These are phyloP conservation scores for Trachemys scripta DNA, from an alignment of 2,113 vertebrate species.

Conservation along the genomic window DNA sequence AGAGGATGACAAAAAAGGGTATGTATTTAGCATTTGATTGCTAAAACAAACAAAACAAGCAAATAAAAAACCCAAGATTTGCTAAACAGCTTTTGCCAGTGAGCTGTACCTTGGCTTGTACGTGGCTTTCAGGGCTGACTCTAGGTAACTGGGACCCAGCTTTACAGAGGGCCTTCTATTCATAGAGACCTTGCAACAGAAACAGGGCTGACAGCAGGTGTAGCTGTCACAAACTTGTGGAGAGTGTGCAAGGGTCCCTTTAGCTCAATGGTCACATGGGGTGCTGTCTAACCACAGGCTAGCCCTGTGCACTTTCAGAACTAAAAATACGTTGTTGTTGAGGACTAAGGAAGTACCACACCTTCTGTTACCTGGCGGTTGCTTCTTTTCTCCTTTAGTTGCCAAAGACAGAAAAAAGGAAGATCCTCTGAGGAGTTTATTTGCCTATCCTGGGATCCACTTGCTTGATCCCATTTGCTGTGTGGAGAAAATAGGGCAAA, in stretches of 20 bases:
- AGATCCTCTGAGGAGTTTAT: constrained; percentile 43
- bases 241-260: neutral
- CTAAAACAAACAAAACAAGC: constrained; percentile 34
- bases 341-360: constrained; percentile 45
- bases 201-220: neutral
- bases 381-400: constrained; percentile 63
- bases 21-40: constrained; percentile 18
- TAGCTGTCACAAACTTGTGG: constrained; percentile 3
- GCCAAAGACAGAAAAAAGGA: constrained; percentile 22
- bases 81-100: constrained; percentile 19
- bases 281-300: constrained; percentile 20
- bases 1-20: neutral
- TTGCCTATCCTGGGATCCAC: constrained; percentile 58
- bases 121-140: neutral
- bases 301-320: constrained; percentile 38
- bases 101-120: constrained; percentile 51
- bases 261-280: neutral
- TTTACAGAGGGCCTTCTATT: neutral
- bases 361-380: constrained; percentile 40
- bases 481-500: constrained; percentile 54
- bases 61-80: neutral
- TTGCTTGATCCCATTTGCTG: constrained; percentile 59
- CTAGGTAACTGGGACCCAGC: constrained; percentile 1
- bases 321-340: constrained; percentile 35
- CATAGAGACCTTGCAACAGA: neutral